Evolutionary conservation across 2,797 vertebrate genomes (phyloP), one percentile per base, ranked within the genome.

Genomic region (Calcarius lapponicus): DNA sequence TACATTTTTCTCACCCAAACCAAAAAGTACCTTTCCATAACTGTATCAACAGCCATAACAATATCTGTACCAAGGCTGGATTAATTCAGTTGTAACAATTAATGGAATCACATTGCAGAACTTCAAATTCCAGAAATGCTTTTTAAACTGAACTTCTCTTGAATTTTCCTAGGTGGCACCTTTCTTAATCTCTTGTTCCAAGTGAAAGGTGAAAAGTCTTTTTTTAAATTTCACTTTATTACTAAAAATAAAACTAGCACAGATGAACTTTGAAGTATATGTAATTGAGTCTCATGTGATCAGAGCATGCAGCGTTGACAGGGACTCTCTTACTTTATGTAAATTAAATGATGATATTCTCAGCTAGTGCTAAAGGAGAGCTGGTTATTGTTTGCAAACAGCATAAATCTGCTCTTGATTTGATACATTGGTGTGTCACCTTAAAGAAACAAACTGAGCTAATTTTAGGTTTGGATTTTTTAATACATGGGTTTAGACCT

Each of bases 181-280:
- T 89, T 89, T 75, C 40, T 90, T 45, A 72, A 14, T 79, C 45
- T 83, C 66, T 65, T 86, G n/a, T 58, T 80, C 24, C 32, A 71
- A 90, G 78, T 50, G 58, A 72, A 83, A 95, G 61, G 65, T 82
- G 65, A 64, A 91, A 83, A 89, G 57, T 22, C n/a, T 90, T 84
- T 91, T 92, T 88, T 80, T 50, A 84, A 85, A 83, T 83, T 91
- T 88, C 8, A 4, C 28, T 86, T 89, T 80, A 60, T 73, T 89
- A 72, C 82, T 90, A 93, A 96, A 95, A 95, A 88, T 88, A 95
- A 90, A 94, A 66, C n/a, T 9, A 88, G 73, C 34, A 28, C 20
- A 58, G 86, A 72, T 90, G 61, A 94, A 88, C 82, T 94, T 94
- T 36, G 48, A 73, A 80, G 57, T 48, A 18, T 54, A 88, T 40